Evolutionary conservation across 2,888 invertebrate species (phyloP).

Genomic region (Muscina levida): DNA sequence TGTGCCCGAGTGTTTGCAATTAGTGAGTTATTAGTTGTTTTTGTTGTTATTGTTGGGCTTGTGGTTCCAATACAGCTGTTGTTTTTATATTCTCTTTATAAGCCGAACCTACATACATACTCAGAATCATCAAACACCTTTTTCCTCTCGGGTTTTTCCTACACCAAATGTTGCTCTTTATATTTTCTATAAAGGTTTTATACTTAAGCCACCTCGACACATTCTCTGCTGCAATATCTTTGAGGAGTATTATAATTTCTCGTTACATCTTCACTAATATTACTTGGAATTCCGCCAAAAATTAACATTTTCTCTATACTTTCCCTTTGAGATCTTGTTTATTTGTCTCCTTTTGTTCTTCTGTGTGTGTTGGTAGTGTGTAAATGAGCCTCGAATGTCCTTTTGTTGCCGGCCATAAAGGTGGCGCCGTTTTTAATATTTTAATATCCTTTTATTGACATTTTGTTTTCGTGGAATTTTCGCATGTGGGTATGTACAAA

Average conservation of each 20-base stretch:
- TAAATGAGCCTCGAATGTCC: not conserved
- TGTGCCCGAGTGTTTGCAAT: constrained; percentile 19
- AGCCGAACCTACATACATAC: not conserved
- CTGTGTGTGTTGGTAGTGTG: not conserved
- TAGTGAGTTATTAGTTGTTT: constrained; percentile 41
- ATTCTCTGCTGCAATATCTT: not conserved
- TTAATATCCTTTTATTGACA: constrained; percentile 7
- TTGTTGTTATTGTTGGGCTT: constrained; percentile 20
- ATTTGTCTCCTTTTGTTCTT: not conserved
- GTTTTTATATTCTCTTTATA: constrained; percentile 37
- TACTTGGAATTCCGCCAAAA: constrained; percentile 2
- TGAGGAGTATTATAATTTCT: constrained; percentile 3
- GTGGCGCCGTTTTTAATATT: constrained; percentile 37
- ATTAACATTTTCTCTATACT: constrained; percentile 23
- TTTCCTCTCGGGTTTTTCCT: not conserved
- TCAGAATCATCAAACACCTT: constrained; percentile 24
- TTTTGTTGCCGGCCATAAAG: not conserved
- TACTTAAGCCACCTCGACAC: constrained; percentile 12
- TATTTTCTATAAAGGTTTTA: not conserved
- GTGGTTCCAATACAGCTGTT: constrained; percentile 48
- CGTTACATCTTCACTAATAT: not conserved
- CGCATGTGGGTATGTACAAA: not conserved
- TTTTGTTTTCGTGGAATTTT: constrained; percentile 20
- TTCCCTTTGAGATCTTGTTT: constrained; percentile 5
- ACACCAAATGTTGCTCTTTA: not conserved